Percentiles rank a stretch among this genome's conserved stretches.
Conservation (phyloP, 2,113 vertebrate species). For the Syrrhaptes paradoxus region DNA sequence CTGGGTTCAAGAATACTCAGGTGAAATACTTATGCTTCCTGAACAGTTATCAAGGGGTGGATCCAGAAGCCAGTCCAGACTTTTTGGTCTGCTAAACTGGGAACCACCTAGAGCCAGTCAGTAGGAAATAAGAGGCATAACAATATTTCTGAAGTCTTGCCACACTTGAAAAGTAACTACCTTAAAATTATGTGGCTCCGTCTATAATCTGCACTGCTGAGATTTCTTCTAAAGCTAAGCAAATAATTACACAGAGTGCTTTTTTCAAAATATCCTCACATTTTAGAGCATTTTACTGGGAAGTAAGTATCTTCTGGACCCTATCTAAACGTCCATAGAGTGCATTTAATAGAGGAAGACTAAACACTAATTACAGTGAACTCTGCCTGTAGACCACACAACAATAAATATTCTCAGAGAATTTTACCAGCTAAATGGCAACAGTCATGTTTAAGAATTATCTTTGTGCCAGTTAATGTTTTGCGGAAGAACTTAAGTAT, state of each 20-base stretch:
- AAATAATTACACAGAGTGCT: neutral
- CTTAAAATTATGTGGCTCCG: neutral
- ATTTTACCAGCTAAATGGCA: neutral
- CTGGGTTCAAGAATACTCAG: neutral
- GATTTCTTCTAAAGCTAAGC: neutral
- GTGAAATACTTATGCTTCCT: neutral
- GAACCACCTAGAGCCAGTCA: neutral
- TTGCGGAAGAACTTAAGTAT: neutral
- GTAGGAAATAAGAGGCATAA: neutral
- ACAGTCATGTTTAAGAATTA: neutral
- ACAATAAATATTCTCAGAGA: neutral
- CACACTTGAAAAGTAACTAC: neutral
- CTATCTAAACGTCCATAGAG: neutral
- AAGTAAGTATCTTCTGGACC: neutral
- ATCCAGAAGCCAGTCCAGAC: neutral
- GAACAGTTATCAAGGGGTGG: neutral
- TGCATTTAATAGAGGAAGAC: neutral
- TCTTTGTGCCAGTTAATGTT: neutral
- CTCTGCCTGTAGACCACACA: neutral
- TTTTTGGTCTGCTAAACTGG: neutral
- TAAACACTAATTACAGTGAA: neutral
- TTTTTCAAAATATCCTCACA: neutral
- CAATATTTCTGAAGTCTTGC: neutral
- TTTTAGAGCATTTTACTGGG: neutral
- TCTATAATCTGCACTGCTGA: neutral